Conservation (phyloP, 2,888 invertebrate species). For the Melanostoma mellinum region DNA sequence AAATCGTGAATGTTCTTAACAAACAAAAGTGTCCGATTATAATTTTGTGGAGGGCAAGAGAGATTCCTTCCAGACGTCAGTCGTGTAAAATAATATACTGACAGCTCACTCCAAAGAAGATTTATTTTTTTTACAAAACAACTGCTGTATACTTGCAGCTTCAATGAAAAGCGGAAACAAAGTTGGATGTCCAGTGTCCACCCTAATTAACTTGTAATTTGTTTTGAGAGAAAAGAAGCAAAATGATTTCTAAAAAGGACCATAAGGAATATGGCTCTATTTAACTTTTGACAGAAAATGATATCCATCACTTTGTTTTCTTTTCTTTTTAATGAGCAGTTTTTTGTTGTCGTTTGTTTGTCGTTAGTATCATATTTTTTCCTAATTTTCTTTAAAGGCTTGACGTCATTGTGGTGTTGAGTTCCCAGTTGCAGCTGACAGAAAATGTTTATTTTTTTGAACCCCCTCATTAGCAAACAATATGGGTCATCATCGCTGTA, state of each 20-base stretch:
- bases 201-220: conserved; percentile 48
- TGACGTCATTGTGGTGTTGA: conserved; percentile 5
- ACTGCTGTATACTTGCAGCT: too few species aligned
- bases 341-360: background rate
- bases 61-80: too few species aligned
- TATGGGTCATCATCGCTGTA: too few species aligned
- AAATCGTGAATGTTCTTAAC: too few species aligned
- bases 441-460: too few species aligned
- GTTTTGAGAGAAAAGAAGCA: background rate
- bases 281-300: conserved; percentile 10
- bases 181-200: conserved; percentile 19
- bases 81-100: too few species aligned
- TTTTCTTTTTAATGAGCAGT: conserved; percentile 3
- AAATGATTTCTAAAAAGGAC: background rate
- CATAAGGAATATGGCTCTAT: conserved; percentile 2
- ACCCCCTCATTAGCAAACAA: too few species aligned
- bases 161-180: background rate
- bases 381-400: background rate
- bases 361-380: background rate
- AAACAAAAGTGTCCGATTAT: too few species aligned
- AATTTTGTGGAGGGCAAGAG: too few species aligned
- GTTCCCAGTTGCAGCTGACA: too few species aligned
- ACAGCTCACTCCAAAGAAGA: too few species aligned
- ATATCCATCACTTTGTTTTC: conserved; percentile 9
- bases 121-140: too few species aligned